Evolutionary conservation across 2,888 invertebrate species (phyloP).

Genomic region (Xylota sylvarum): DNA sequence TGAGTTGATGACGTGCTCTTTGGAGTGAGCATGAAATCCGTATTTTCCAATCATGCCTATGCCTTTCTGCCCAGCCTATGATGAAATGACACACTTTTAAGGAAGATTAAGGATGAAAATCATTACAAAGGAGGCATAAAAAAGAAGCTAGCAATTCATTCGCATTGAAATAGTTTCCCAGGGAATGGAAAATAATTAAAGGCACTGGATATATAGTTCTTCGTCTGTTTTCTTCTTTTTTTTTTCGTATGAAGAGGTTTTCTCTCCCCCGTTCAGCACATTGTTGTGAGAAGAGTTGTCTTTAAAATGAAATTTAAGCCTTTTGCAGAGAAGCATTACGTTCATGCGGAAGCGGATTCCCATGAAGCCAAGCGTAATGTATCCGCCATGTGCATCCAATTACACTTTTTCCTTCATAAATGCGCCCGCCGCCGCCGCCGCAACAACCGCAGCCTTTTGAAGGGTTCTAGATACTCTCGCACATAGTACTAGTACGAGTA

Average conservation of each 20-base stretch:
- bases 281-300: conserved; percentile 45
- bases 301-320: conserved; percentile 71
- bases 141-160: conserved; percentile 71
- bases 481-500: neutral
- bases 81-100: conserved; percentile 76
- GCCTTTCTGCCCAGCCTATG: conserved; percentile 39
- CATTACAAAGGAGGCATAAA: conserved; percentile 69
- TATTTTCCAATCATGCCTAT: conserved; percentile 57
- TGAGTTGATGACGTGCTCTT: conserved; percentile 58
- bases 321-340: conserved; percentile 60
- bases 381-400: conserved; percentile 74
- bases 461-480: conserved; percentile 24
- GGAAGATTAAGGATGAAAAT: conserved; percentile 76
- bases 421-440: neutral
- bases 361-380: conserved; percentile 64
- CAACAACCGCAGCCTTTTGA: conserved; percentile 16
- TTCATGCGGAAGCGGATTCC: conserved; percentile 65
- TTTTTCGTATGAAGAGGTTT: conserved; percentile 32
- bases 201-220: conserved; percentile 61
- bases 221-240: conserved; percentile 17
- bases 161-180: conserved; percentile 74
- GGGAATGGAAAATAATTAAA: conserved; percentile 75
- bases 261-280: conserved; percentile 18
- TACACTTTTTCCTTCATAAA: conserved; percentile 42
- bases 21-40: conserved; percentile 59